phyloP scores from a whole-genome alignment of 2,113 vertebrate species.

The Toxostoma redivivum region DNA sequence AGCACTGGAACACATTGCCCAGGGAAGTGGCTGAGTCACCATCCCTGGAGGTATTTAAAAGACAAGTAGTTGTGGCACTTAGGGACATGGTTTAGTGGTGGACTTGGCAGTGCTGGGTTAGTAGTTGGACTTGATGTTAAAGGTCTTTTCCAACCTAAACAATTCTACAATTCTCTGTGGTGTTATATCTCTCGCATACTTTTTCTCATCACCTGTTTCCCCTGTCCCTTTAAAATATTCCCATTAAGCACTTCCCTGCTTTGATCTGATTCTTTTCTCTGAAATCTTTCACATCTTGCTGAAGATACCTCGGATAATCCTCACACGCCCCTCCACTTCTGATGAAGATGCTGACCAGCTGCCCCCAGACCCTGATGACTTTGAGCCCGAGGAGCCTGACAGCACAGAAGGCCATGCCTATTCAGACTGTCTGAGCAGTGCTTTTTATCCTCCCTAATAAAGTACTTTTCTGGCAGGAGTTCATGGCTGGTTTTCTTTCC shows the following conservation, averaged over 20 bases:
- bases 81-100: not conserved
- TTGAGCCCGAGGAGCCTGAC: slow-evolving; percentile 34
- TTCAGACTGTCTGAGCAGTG: slow-evolving; percentile 65
- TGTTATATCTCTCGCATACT: not conserved
- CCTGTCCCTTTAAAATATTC: not conserved
- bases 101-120: not conserved
- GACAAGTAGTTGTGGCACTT: not conserved
- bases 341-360: slow-evolving; percentile 79
- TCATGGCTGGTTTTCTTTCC: not conserved
- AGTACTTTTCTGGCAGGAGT: not conserved
- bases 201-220: not conserved
- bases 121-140: not conserved
- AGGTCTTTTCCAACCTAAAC: not conserved
- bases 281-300: not conserved
- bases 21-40: not conserved
- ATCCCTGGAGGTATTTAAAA: not conserved
- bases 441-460: slow-evolving; percentile 72
- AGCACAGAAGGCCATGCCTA: not conserved
- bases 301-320: slow-evolving; percentile 84
- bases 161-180: not conserved
- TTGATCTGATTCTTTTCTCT: not conserved
- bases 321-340: slow-evolving; percentile 84
- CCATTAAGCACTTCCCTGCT: not conserved
- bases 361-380: slow-evolving; percentile 63
- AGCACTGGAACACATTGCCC: not conserved